Evolutionary conservation across 2,113 vertebrate genomes (phyloP).

Genomic region (Aegithalos caudatus): DNA sequence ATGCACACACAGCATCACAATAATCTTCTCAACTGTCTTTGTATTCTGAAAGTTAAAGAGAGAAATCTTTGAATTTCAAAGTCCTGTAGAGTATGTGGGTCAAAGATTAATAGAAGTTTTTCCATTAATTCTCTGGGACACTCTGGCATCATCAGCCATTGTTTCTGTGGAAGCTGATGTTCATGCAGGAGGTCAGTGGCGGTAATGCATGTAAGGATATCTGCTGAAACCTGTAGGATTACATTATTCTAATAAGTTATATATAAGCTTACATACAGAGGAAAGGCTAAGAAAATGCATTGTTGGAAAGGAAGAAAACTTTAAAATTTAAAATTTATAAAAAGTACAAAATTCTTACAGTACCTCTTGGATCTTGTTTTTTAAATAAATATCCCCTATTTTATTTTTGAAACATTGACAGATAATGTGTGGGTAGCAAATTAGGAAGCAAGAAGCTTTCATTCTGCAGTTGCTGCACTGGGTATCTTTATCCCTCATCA

Average conservation of each 20-base stretch:
- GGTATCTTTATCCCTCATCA: not conserved
- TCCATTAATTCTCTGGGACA: not conserved
- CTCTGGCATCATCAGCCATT: not conserved
- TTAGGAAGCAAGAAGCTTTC: not conserved
- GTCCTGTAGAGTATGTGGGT: not conserved
- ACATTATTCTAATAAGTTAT: not conserved
- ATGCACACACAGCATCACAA: accelerated
- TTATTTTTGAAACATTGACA: not conserved
- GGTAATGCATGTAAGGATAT: not conserved
- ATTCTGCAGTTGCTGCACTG: not conserved
- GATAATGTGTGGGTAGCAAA: not conserved
- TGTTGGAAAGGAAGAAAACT: not conserved
- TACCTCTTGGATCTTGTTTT: not conserved
- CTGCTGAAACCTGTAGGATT: not conserved
- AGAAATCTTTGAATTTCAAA: not conserved
- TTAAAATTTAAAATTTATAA: not conserved
- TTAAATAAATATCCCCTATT: not conserved
- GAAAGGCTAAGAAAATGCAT: not conserved
- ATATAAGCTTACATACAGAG: not conserved
- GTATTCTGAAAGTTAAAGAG: not conserved
- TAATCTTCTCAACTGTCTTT: not conserved
- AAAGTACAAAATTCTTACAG: not conserved
- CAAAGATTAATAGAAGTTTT: not conserved
- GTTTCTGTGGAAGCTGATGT: not conserved
- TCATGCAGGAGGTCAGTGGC: not conserved